Conservation (phyloP, 1,140 invertebrate genomes). For the Drosophila arizonae region DNA sequence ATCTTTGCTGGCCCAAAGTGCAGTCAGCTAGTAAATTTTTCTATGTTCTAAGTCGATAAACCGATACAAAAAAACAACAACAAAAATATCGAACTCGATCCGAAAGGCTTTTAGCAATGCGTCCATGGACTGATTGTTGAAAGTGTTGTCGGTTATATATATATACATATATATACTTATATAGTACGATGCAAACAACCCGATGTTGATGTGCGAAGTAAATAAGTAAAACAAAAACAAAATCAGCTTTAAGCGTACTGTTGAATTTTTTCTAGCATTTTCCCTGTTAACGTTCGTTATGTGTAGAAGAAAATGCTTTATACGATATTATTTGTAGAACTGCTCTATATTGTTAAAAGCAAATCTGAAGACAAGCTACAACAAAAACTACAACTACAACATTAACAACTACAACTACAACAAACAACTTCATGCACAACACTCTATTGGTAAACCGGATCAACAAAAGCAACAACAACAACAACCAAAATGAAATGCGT, state of each 20-base stretch:
- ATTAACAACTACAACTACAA: constrained; percentile 2
- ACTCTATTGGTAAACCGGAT: constrained; percentile 65
- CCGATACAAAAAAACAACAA: constrained; percentile 17
- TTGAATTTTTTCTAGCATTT: constrained; percentile 64
- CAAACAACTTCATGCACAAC: constrained; percentile 29
- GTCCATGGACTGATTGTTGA: neutral
- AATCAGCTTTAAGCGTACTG: constrained; percentile 74
- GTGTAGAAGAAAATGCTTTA: constrained; percentile 49
- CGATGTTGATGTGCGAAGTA: constrained; percentile 32
- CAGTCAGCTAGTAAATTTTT: constrained; percentile 37
- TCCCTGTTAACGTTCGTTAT: constrained; percentile 67
- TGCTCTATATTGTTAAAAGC: constrained; percentile 27
- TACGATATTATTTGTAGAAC: constrained; percentile 54
- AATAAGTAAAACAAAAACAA: constrained; percentile 7
- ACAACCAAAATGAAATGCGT: constrained; percentile 64
- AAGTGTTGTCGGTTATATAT: neutral
- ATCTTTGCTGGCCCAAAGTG: constrained; percentile 39
- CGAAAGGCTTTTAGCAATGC: constrained; percentile 8
- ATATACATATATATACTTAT: neutral
- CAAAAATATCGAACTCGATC: constrained; percentile 5
- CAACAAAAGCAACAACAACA: constrained; percentile 50
- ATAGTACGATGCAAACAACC: constrained; percentile 13
- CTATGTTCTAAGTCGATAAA: constrained; percentile 27
- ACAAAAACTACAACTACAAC: constrained; percentile 1
- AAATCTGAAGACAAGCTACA: constrained; percentile 23